Base-by-base conservation (phyloP, 2,797 vertebrate species). In the Lates japonicus region DNA sequence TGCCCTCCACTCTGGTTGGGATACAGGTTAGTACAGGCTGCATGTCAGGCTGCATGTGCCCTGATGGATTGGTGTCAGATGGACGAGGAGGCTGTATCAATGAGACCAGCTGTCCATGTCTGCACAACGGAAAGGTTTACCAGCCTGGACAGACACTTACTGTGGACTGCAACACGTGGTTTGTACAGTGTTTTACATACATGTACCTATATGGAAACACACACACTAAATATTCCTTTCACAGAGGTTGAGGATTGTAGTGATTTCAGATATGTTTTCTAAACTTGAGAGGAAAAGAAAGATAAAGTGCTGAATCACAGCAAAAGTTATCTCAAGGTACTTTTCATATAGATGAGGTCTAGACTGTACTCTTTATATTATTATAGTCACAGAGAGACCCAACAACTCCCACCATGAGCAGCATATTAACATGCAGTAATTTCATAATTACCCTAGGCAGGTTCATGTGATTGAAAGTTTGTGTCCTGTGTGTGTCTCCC, bases 141-240 rank as follows among this genome's bases (percentile, higher is more conserved):
- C 88, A 74, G 13, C 87, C 96, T 4, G 97, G 97, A 65, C 87
- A 97, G 69, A 95, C 89, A 4, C 90, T 99, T 75, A 94, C 90
- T 49, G 95, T 95, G 60, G 96, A 95, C 46, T 99, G 98, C 91
- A 99, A 99, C 84, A 97, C 93, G 69, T 99, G 98, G 98, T 99
- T 89, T n/a, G 95, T 85, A 59, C 71, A 70, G 11, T 10, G 33
- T 37, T 39, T 71, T 11, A 22, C n/a, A 60, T 33, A 14, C 44
- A 42, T 33, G 10, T 9, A 54, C 20, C 25, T 61, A 3, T 11
- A 51, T 39, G 11, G 17, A 44, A 37, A 69, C 49, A 2, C 25
- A 58, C 10, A 59, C 11, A 49, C n/a, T 11, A 59, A 33, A 61
- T 39, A 48, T 55, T 46, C 11, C 39, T 61, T 2, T 14, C 16